Conservation (phyloP, 2,113 vertebrate species). For the Carassius auratus region DNA sequence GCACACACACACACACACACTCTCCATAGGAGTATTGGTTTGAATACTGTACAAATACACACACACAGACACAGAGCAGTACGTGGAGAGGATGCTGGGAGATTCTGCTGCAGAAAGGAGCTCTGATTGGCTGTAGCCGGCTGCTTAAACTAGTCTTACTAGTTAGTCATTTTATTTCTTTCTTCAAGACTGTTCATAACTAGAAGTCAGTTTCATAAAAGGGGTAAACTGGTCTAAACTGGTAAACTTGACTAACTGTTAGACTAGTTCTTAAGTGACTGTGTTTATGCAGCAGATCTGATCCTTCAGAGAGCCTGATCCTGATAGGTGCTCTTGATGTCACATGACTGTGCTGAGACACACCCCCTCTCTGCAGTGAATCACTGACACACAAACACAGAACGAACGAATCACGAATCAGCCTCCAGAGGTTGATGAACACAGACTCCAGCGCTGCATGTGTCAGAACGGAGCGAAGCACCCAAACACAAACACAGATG, state of each 20-base stretch:
- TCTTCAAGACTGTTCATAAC: not conserved
- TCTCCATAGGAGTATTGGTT: no score
- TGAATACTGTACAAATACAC: no score
- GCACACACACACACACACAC: no score
- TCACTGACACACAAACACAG: not conserved
- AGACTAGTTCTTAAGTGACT: no score
- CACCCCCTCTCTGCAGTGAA: conserved; percentile 8
- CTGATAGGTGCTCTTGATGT: not conserved
- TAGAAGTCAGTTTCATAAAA: not conserved
- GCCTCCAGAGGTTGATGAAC: not conserved
- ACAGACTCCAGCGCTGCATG: not conserved
- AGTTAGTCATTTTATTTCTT: not conserved
- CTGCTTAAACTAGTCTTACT: not conserved
- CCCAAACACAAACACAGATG: not conserved
- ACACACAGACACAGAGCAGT: not conserved
- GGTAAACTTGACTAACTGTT: no score
- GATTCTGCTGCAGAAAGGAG: conserved; percentile 10
- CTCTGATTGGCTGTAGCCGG: not conserved
- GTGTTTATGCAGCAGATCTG: no score
- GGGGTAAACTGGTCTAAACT: not conserved
- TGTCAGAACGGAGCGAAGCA: not conserved
- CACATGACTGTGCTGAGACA: not conserved
- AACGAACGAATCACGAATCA: not conserved
- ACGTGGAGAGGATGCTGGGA: conserved; percentile 24
- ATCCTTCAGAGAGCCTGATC: not conserved